Conservation (phyloP, 2,888 invertebrate genomes). For the Cryptocheilus praepositus region DNA sequence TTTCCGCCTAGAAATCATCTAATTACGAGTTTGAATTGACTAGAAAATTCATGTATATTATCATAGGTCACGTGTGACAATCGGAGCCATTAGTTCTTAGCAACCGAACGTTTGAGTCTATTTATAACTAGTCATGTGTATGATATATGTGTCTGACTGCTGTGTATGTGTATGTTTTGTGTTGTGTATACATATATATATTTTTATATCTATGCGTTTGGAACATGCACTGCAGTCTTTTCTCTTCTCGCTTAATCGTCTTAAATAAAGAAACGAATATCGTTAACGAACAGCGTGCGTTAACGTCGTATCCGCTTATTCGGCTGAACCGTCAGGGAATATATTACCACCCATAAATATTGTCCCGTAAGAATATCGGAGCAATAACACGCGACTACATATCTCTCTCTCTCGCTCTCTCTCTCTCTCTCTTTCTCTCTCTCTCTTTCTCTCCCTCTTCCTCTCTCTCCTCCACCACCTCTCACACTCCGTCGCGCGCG, state of each 20-base stretch:
- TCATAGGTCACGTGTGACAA: slow-evolving; percentile 3
- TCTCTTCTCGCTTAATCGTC: slow-evolving; percentile 1
- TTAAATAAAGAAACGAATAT: neutral
- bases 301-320: neutral
- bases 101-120: slow-evolving; percentile 36
- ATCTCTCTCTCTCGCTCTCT: too few relatives aligned
- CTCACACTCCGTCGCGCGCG: too few relatives aligned
- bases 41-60: slow-evolving; percentile 59
- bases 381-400: too few relatives aligned
- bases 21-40: slow-evolving; percentile 62
- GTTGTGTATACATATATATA: neutral
- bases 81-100: slow-evolving; percentile 35
- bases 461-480: too few relatives aligned
- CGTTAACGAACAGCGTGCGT: neutral
- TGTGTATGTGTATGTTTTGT: neutral
- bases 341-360: too few relatives aligned
- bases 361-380: too few relatives aligned
- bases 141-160: too few relatives aligned
- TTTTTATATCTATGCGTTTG: slow-evolving; percentile 27
- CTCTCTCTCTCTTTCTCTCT: too few relatives aligned
- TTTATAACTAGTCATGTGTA: slow-evolving; percentile 3
- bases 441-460: too few relatives aligned
- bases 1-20: slow-evolving; percentile 35
- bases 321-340: neutral
- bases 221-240: slow-evolving; percentile 19